Evolutionary conservation across 2,888 invertebrate species (phyloP).

Genomic region (Dicranocentrus wangi): DNA sequence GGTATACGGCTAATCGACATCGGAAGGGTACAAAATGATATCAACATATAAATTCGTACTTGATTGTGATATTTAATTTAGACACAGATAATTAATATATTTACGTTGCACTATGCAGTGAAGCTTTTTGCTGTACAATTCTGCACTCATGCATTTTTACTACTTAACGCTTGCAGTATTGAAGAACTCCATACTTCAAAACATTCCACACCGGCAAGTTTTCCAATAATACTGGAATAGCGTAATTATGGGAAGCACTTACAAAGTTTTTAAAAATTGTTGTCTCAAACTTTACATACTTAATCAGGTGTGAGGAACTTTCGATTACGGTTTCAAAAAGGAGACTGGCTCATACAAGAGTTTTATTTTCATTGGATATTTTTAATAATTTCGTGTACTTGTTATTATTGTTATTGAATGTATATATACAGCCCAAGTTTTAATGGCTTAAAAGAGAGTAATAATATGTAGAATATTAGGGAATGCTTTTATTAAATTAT

Average conservation of each 20-base stretch:
- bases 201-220: too few species aligned
- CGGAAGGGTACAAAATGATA: background rate
- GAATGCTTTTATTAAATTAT: background rate
- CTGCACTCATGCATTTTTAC: too few species aligned
- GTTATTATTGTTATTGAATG: background rate
- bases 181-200: too few species aligned
- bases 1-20: background rate
- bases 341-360: background rate
- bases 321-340: background rate
- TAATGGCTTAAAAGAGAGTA: background rate
- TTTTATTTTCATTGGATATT: background rate
- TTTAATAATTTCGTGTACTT: background rate
- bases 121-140: background rate
- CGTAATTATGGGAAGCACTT: background rate
- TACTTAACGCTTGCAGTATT: too few species aligned
- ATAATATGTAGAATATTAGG: background rate
- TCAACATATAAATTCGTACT: background rate
- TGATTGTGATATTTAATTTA: background rate
- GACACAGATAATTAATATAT: background rate
- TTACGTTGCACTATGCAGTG: background rate
- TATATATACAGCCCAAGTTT: background rate
- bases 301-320: background rate
- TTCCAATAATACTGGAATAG: too few species aligned
- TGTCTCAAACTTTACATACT: background rate
- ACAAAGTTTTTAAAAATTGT: background rate